phyloP scores from a whole-genome alignment of 2,797 vertebrate species.

The Dendrocincla fuliginosa region DNA sequence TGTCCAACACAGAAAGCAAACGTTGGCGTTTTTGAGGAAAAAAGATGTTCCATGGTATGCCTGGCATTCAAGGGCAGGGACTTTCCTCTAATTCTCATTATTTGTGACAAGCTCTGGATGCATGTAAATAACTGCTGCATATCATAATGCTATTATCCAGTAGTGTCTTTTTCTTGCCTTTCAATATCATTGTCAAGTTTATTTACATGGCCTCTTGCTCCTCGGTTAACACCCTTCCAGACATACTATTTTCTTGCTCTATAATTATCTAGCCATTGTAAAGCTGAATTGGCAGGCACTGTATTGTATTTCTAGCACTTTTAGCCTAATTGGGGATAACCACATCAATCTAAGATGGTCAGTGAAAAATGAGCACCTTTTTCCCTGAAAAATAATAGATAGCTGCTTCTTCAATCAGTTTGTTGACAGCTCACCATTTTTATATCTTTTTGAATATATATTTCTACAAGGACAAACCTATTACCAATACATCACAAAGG shows the following conservation, averaged over 20 bases:
- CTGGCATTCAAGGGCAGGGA: not conserved
- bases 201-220: conserved; percentile 8
- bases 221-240: conserved; percentile 29
- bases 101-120: conserved; percentile 29
- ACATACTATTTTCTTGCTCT: conserved; percentile 26
- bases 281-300: conserved; percentile 46
- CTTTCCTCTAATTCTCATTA: conserved; percentile 44
- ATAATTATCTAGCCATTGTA: conserved; percentile 65
- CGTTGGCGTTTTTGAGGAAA: not conserved
- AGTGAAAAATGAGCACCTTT: conserved; percentile 31
- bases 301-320: conserved; percentile 44
- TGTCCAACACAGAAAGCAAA: not conserved
- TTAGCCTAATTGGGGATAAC: conserved; percentile 53
- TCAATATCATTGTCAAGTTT: conserved; percentile 41
- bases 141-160: conserved; percentile 39
- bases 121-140: conserved; percentile 26
- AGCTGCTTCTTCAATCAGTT: conserved; percentile 29
- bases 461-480: conserved; percentile 31
- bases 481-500: not conserved
- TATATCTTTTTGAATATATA: not conserved
- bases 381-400: conserved; percentile 37
- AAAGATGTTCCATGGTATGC: not conserved
- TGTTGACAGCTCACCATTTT: conserved; percentile 41
- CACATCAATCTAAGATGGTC: conserved; percentile 5
- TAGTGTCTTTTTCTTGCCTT: conserved; percentile 59